Evolutionary conservation across 2,113 vertebrate genomes (phyloP), one percentile per base, ranked within the genome.

Genomic region (Pseudolaguvia tuberculata): DNA sequence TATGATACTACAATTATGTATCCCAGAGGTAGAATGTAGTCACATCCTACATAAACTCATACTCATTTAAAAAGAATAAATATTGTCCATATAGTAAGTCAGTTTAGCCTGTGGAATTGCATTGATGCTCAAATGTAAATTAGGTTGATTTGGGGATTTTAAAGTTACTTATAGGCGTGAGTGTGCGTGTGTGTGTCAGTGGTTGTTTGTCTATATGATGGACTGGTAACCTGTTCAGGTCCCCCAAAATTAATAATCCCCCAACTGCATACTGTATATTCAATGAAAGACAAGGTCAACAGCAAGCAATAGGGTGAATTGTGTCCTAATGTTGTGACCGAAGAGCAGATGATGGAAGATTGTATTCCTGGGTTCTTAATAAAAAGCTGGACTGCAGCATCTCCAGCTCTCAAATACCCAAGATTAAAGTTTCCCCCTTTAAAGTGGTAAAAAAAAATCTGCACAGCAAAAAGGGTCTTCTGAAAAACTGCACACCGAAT

Each of bases 251-350:
- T n/a, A n/a, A n/a, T n/a, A n/a, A n/a, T n/a, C n/a, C n/a, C n/a
- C n/a, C n/a, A n/a, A n/a, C n/a, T n/a, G n/a, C n/a, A n/a, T n/a
- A n/a, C n/a, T n/a, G n/a, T n/a, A 35, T 35, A 35, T 35, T 35
- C 3, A 4, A 35, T 35, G 31, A 35, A 6, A 35, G 31, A 35
- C 31, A 35, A 35, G 3, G 39, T 42, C 9, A 17, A 47, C 9
- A n/a, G 18, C 21, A 15, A 31, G 21, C 17, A 27, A 48, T 29
- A 29, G 42, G 11, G 11, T 72, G 57, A 35, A 48, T 45, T 11
- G 18, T 61, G 31, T 52, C 52, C 73, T 78, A 47, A 27, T 78
- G 52, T 65, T 45, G 29, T 59, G 72, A 50, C 31, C 25, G 10
- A 48, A 53, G 47, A 55, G 61, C 50, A 4, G 25, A 25, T 29